Base-by-base conservation (phyloP, 64 coral and sea anemone genomes). In the Orbicella faveolata region DNA sequence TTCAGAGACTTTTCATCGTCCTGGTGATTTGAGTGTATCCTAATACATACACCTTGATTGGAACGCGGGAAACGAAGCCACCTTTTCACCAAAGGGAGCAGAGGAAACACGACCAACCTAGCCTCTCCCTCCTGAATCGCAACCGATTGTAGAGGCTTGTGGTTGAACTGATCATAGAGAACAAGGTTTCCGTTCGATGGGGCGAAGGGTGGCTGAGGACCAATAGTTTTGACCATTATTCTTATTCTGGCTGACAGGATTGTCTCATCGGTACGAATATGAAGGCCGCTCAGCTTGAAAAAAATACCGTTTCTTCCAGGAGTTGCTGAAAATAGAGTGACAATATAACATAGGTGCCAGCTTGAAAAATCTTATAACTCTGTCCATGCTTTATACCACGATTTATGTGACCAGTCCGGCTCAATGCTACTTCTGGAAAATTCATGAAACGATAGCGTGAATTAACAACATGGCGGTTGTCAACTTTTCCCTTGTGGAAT, bases 1-100 rank as follows among this genome's bases (percentile, higher is more conserved):
- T 26, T 21, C 35, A 52, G 23, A 44, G 63, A 73, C 39, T 19
- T 8, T n/a, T 72, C 4, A 14, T 36, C 20, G 0, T n/a, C 13
- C 20, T 10, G 19, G 19, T 72, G 23, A 41, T 72, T 10, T 23
- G 82, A 52, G 1, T 26, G 41, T 3, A 85, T 21, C 65, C 16
- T 85, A 65, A 85, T 23, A n/a, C 73, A 85, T 18, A 72, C 36
- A 85, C 82, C 82, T 26, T 33, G 63, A 35, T 73, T 68, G 1
- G 20, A 0, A 72, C 10, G 39, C 63, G 65, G 63, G 2, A 65
- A 72, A 23, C 17, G n/a, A 48, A 85, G 11, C 82, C 82, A 85
- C 21, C 41, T 85, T 52, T 73, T 68, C 21, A 85, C 82, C 64
- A 85, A 85, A 26, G 37, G 3, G 17, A 8, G 82, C 70, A 30